phyloP scores from a whole-genome alignment of 92 coral and sea anemone genomes.

The Siderastrea siderea region DNA sequence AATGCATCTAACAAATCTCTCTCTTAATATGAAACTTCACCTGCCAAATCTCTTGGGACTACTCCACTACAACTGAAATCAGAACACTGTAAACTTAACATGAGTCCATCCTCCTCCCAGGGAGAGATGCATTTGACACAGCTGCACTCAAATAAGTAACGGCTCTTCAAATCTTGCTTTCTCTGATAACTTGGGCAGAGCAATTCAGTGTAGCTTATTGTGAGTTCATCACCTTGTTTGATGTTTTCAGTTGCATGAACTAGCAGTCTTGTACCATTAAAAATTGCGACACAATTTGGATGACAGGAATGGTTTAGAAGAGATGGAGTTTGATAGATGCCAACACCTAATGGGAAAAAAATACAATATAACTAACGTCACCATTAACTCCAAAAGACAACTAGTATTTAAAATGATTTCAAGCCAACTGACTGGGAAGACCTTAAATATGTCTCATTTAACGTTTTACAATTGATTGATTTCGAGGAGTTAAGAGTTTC shows the following conservation, averaged over 20 bases:
- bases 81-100: slow-evolving; percentile 79
- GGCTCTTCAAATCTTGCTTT: slow-evolving; percentile 76
- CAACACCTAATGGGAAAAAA: slow-evolving; percentile 78
- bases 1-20: background rate
- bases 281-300: slow-evolving; percentile 93
- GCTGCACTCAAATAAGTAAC: slow-evolving; percentile 86
- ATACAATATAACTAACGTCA: background rate
- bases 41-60: slow-evolving; percentile 31
- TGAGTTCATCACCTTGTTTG: slow-evolving; percentile 83
- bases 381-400: too few species aligned
- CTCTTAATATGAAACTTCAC: background rate
- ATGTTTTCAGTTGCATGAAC: slow-evolving; percentile 74
- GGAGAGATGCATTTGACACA: slow-evolving; percentile 74
- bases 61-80: slow-evolving; percentile 67
- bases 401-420: too few species aligned
- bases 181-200: slow-evolving; percentile 82
- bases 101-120: slow-evolving; percentile 69
- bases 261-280: slow-evolving; percentile 71
- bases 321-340: slow-evolving; percentile 75
- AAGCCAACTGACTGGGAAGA: too few species aligned
- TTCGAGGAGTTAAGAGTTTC: too few species aligned
- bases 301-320: slow-evolving; percentile 92
- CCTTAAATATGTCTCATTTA: too few species aligned
- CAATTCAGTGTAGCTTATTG: slow-evolving; percentile 93
- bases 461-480: too few species aligned